phyloP scores from a whole-genome alignment of 2,888 invertebrate species.

The Leucoptera coffeella region DNA sequence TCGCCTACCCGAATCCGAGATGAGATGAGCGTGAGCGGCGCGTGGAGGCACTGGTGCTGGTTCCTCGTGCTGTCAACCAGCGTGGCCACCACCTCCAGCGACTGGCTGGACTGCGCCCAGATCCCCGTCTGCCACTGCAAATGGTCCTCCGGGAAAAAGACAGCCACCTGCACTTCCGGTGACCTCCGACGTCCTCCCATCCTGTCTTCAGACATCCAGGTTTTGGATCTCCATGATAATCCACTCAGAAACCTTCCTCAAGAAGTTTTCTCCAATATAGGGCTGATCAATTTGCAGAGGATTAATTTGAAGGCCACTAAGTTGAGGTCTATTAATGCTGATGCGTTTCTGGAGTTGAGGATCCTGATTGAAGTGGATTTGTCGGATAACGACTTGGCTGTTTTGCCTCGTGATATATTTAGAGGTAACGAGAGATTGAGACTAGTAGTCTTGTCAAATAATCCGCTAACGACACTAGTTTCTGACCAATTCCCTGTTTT shows the following conservation, averaged over 20 bases:
- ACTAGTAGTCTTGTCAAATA: slow-evolving; percentile 72
- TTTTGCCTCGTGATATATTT: slow-evolving; percentile 73
- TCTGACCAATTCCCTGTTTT: slow-evolving; percentile 77
- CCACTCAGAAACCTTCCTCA: slow-evolving; percentile 67
- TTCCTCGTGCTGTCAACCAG: slow-evolving; percentile 45
- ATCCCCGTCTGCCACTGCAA: slow-evolving; percentile 82
- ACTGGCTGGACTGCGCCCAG: slow-evolving; percentile 85
- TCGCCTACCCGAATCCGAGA: slow-evolving; percentile 30
- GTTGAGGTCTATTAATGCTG: slow-evolving; percentile 68
- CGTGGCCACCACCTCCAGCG: slow-evolving; percentile 49
- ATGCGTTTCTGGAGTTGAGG: slow-evolving; percentile 80
- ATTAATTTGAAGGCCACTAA: slow-evolving; percentile 73
- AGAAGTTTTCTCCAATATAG: slow-evolving; percentile 73
- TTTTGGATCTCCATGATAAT: slow-evolving; percentile 78
- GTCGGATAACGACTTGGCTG: slow-evolving; percentile 72
- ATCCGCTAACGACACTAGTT: slow-evolving; percentile 67
- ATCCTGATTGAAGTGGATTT: slow-evolving; percentile 84
- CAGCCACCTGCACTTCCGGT: slow-evolving; percentile 77
- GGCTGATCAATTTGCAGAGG: slow-evolving; percentile 77
- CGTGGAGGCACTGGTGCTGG: slow-evolving; percentile 51
- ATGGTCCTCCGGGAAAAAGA: slow-evolving; percentile 89
- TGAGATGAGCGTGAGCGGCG: slow-evolving; percentile 53
- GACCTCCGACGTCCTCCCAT: slow-evolving; percentile 73
- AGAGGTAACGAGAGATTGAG: slow-evolving; percentile 77
- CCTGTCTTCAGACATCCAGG: slow-evolving; percentile 52